phyloP scores from a whole-genome alignment of 2,797 vertebrate genomes.

The Chiroxiphia lanceolata region DNA sequence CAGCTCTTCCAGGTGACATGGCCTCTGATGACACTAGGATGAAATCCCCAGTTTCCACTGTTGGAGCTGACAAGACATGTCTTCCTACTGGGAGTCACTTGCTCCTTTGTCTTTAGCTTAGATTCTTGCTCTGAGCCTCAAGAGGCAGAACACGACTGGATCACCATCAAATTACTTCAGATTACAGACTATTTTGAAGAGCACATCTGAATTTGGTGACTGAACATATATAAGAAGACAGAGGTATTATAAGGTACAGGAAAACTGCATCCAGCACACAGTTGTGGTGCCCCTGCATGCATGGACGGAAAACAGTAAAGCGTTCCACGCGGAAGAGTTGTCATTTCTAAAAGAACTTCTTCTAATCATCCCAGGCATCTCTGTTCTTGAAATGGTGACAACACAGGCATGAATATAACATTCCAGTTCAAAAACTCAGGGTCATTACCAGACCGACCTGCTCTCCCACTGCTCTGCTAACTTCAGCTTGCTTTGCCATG shows the following conservation, averaged over 20 bases:
- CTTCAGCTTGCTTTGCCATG: background rate
- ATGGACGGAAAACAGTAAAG: background rate
- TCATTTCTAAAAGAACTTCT: background rate
- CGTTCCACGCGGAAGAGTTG: fast-evolving
- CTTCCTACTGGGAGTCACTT: background rate
- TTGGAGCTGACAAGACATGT: background rate
- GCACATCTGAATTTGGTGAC: background rate
- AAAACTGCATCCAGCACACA: background rate
- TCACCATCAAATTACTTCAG: background rate
- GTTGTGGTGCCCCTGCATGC: no score
- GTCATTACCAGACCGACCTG: background rate
- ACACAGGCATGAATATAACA: background rate
- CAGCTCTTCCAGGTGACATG: background rate
- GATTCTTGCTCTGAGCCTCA: background rate
- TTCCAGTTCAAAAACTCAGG: background rate
- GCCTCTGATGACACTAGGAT: background rate
- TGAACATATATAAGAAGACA: background rate
- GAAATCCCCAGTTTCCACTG: background rate
- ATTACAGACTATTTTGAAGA: background rate
- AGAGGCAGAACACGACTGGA: background rate
- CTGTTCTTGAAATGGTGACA: background rate
- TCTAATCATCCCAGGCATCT: background rate
- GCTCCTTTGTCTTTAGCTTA: background rate
- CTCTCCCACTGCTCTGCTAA: background rate
- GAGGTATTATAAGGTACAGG: background rate